phyloP scores from a whole-genome alignment of 2,888 invertebrate species.

The Cylloceria caligata region DNA sequence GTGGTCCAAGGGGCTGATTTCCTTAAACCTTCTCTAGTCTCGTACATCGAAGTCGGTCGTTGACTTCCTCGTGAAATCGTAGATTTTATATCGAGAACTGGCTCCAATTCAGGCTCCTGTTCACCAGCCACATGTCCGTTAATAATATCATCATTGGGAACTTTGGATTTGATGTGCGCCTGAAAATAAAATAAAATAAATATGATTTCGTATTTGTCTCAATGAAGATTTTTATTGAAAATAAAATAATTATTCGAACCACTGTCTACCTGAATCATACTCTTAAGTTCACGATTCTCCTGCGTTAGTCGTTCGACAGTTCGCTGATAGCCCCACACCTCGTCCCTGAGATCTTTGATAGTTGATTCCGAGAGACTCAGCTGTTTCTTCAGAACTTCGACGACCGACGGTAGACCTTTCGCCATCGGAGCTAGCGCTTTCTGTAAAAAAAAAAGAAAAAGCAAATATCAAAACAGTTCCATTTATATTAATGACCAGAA shows the following conservation, averaged over 20 bases:
- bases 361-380: constrained; percentile 88
- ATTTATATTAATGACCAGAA: background rate
- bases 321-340: constrained; percentile 87
- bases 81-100: constrained; percentile 85
- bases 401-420: constrained; percentile 81
- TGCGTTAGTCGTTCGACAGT: constrained; percentile 91
- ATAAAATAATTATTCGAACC: background rate
- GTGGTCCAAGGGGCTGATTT: constrained; percentile 83
- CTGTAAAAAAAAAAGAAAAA: constrained; percentile 71
- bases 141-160: constrained; percentile 72
- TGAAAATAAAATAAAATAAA: constrained; percentile 30
- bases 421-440: constrained; percentile 78
- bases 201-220: background rate
- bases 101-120: constrained; percentile 85
- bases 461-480: background rate
- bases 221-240: too few species aligned
- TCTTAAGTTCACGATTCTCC: constrained; percentile 92
- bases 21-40: constrained; percentile 91
- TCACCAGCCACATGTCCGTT: constrained; percentile 84
- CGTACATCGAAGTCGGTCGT: constrained; percentile 95
- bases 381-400: constrained; percentile 86
- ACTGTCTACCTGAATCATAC: constrained; percentile 80
- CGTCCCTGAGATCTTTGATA: constrained; percentile 88
- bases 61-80: constrained; percentile 85
- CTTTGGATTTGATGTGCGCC: constrained; percentile 69